These are phyloP conservation scores for Scaptomyza tumidula DNA, from an alignment of 2,888 invertebrate species.

Conservation along the genomic window DNA sequence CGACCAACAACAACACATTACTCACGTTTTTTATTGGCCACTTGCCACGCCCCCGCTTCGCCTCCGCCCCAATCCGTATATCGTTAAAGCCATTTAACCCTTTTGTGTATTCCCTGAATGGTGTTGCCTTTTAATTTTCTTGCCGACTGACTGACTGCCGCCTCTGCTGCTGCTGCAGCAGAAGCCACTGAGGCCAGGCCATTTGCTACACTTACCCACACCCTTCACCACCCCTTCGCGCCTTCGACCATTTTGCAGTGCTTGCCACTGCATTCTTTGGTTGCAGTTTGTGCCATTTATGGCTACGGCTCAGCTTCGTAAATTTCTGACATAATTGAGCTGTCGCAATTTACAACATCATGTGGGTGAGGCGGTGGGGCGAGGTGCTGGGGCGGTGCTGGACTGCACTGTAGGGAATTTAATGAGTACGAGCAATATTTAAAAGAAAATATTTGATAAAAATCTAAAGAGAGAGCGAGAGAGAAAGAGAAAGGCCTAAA, in stretches of 20 bases:
- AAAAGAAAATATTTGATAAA: slow-evolving; percentile 7
- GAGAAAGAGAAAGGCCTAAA: neutral
- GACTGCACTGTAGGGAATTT: slow-evolving; percentile 16
- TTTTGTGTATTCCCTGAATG: slow-evolving; percentile 66
- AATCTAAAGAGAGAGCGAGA: neutral
- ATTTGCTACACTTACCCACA: neutral
- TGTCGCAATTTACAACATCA: slow-evolving; percentile 66
- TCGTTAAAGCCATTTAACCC: slow-evolving; percentile 74
- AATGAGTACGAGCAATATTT: slow-evolving; percentile 33
- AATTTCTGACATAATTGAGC: slow-evolving; percentile 72
- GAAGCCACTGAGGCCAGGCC: neutral
- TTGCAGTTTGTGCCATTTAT: slow-evolving; percentile 52
- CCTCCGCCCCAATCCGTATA: slow-evolving; percentile 11
- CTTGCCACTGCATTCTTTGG: slow-evolving; percentile 37
- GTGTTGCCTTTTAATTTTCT: slow-evolving; percentile 68
- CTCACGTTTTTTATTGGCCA: slow-evolving; percentile 75
- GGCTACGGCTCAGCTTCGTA: slow-evolving; percentile 47
- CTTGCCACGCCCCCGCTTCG: slow-evolving; percentile 42
- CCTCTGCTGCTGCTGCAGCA: slow-evolving; percentile 11
- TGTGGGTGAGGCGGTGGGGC: slow-evolving; percentile 15
- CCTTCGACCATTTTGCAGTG: slow-evolving; percentile 1
- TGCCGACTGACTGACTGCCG: slow-evolving; percentile 30
- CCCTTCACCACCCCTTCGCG: neutral
- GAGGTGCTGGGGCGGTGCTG: neutral
- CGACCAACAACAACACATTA: slow-evolving; percentile 51